phyloP scores from a whole-genome alignment of 1,140 invertebrate species.

The Trinorchestia longiramus region DNA sequence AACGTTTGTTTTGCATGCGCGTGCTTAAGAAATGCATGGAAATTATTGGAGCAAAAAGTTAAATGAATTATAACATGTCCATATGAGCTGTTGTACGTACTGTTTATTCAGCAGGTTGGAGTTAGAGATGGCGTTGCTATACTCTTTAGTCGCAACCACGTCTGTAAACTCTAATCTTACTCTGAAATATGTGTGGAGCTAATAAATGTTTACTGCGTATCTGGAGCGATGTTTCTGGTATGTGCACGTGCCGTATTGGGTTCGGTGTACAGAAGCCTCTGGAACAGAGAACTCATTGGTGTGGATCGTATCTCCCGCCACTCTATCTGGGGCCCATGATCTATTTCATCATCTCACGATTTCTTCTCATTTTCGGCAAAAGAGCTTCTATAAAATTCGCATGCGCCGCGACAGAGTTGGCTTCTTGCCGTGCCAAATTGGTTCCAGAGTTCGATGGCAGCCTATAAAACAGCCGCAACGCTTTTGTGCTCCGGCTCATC shows the following conservation, averaged over 20 bases:
- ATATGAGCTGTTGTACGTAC: background rate
- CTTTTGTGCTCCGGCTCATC: conserved; percentile 24
- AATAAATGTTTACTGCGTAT: background rate
- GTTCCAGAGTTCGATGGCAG: conserved; percentile 28
- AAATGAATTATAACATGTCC: background rate
- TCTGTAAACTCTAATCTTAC: background rate
- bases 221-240: background rate
- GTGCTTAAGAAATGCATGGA: background rate
- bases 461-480: conserved; percentile 10
- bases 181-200: background rate
- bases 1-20: background rate
- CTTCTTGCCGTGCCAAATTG: conserved; percentile 34
- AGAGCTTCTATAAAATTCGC: conserved; percentile 41
- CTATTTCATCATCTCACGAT: conserved; percentile 26
- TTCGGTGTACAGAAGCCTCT: background rate
- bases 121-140: background rate
- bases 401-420: conserved; percentile 33
- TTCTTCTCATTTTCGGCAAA: conserved; percentile 3
- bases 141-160: background rate
- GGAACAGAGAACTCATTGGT: background rate
- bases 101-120: background rate
- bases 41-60: background rate
- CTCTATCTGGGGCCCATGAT: conserved; percentile 13
- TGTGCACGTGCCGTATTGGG: background rate
- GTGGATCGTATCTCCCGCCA: conserved; percentile 1